A percentile compares a stretch with the other conserved stretches of the same genome.
Conservation (phyloP, 2,113 vertebrate genomes). For the Stigmatopora argus region DNA sequence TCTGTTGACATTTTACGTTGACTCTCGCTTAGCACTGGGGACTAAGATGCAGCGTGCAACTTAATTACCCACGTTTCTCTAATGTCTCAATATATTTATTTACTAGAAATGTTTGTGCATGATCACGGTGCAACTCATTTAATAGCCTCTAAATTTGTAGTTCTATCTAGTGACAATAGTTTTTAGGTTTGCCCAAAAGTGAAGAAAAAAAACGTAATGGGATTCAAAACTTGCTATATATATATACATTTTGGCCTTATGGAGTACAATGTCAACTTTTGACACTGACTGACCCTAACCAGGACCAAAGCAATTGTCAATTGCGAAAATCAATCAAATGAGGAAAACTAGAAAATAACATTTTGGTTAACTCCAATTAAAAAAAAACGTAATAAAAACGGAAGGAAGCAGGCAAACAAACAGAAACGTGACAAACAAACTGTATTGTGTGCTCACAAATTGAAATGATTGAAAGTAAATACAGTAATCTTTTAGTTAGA, state of each 20-base stretch:
- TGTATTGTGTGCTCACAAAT: no score
- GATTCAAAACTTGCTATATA: neutral
- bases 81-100: neutral
- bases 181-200: neutral
- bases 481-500: no score
- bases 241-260: neutral
- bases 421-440: no score
- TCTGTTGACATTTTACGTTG: neutral
- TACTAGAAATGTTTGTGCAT: neutral
- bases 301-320: neutral
- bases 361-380: no score
- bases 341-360: no score
- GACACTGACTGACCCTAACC: neutral
- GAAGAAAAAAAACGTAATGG: neutral
- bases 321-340: no score
- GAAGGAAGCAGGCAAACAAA: no score
- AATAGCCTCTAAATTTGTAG: neutral
- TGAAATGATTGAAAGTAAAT: no score
- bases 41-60: no score
- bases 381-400: no score
- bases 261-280: neutral
- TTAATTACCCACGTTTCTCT: neutral
- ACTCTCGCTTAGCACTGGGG: neutral
- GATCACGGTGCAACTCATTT: neutral
- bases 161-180: neutral